Percentiles rank a stretch among this genome's conserved stretches.
These are phyloP conservation scores for Myotis brandtii DNA, from an alignment of 2,113 vertebrate species.

Conservation along the genomic window DNA sequence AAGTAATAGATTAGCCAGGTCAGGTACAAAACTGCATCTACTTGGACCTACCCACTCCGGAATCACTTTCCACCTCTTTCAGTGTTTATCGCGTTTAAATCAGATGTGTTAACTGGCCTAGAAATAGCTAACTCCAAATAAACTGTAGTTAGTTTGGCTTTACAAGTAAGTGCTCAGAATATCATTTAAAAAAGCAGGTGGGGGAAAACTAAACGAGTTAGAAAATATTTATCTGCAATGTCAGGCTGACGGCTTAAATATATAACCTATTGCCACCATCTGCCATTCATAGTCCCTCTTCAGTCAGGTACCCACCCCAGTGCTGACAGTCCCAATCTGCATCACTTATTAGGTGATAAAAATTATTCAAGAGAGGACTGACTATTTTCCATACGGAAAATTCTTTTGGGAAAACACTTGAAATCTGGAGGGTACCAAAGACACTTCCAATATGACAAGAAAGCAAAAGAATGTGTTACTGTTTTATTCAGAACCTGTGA, in stretches of 20 bases:
- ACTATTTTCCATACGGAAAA: slow-evolving; percentile 27
- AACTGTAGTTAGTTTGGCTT: neutral
- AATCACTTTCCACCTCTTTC: slow-evolving; percentile 46
- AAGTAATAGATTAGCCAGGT: slow-evolving; percentile 29
- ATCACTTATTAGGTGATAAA: slow-evolving; percentile 38
- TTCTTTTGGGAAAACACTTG: slow-evolving; percentile 40
- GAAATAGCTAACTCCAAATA: slow-evolving; percentile 36
- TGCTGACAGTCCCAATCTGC: slow-evolving; percentile 20
- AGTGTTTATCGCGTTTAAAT: slow-evolving; percentile 13
- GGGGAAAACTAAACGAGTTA: neutral
- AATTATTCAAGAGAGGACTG: slow-evolving; percentile 19
- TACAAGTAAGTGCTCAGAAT: slow-evolving; percentile 18
- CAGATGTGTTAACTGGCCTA: slow-evolving; percentile 22
- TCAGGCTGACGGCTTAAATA: neutral
- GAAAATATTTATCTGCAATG: slow-evolving; percentile 32
- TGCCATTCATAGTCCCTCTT: slow-evolving; percentile 18
- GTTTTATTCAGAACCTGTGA: neutral
- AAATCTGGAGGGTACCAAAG: slow-evolving; percentile 55
- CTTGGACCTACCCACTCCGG: neutral
- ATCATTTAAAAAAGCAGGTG: neutral
- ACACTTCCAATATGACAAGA: slow-evolving; percentile 42
- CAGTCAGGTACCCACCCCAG: neutral
- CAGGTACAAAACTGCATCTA: neutral
- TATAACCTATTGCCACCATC: neutral
- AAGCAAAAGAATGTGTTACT: slow-evolving; percentile 10